Evolutionary conservation across 2,797 vertebrate genomes (phyloP).

Genomic region (Protosalanx chinensis): DNA sequence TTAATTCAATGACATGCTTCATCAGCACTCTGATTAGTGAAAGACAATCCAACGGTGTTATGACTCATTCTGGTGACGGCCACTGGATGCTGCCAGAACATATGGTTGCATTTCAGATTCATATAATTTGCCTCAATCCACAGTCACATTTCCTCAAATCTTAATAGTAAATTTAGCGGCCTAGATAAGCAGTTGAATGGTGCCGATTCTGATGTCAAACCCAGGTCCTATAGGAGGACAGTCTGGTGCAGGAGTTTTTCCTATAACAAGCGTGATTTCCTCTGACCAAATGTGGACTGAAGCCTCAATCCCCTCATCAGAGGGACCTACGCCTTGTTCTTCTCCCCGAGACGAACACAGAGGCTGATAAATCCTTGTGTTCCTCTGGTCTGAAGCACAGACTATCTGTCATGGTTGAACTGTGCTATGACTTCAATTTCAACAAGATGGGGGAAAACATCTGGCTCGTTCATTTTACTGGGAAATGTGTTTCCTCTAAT

Average conservation of each 20-base stretch:
- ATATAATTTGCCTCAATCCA: not conserved
- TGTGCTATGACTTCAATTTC: constrained; percentile 57
- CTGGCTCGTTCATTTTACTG: constrained; percentile 53
- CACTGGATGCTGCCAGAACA: not conserved
- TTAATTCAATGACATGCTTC: constrained; percentile 1
- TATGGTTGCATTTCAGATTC: not conserved
- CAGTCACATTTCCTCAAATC: not conserved
- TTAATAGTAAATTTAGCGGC: not conserved
- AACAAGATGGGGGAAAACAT: constrained; percentile 44
- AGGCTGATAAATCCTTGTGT: constrained; percentile 29
- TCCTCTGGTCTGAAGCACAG: constrained; percentile 42
- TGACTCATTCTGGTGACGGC: not conserved
- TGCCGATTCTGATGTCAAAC: not conserved
- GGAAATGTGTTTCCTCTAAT: constrained; percentile 45
- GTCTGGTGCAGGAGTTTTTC: constrained; percentile 13
- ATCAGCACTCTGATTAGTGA: not conserved
- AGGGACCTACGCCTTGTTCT: constrained; percentile 27
- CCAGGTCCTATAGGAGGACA: not conserved
- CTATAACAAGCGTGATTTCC: constrained; percentile 13
- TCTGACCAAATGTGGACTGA: constrained; percentile 23
- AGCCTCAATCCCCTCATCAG: constrained; percentile 18
- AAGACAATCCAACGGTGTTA: not conserved
- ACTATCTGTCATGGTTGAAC: constrained; percentile 61
- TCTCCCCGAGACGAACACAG: constrained; percentile 29
- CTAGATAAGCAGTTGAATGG: not conserved